Evolutionary conservation across 2,888 invertebrate genomes (phyloP).

Genomic region (Encarsia formosa): DNA sequence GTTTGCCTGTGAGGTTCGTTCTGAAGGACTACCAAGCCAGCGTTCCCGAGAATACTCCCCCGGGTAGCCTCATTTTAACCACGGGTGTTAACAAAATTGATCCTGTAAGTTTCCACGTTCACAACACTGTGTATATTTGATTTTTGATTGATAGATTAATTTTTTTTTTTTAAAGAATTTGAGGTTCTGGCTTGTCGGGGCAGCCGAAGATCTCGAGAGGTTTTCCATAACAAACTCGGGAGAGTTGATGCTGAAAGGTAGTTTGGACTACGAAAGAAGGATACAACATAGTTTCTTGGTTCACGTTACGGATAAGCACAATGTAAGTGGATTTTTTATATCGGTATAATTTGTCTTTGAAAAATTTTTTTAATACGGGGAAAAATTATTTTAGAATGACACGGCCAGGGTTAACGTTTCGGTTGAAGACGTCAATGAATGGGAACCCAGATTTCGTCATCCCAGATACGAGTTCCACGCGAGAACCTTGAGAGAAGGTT

Average conservation of each 20-base stretch:
- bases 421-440: conserved; percentile 84
- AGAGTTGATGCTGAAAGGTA: conserved; percentile 70
- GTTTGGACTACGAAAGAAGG: conserved; percentile 74
- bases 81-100: conserved; percentile 53
- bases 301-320: conserved; percentile 74
- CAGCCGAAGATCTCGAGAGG: conserved; percentile 67
- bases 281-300: conserved; percentile 73
- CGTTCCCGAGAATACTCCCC: conserved; percentile 72
- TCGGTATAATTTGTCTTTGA: too few relatives aligned
- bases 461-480: conserved; percentile 77
- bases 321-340: conserved; percentile 55
- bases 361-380: background rate
- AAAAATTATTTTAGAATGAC: conserved; percentile 64
- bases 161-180: conserved; percentile 53
- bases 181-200: conserved; percentile 69
- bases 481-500: conserved; percentile 42
- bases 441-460: conserved; percentile 87
- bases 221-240: conserved; percentile 77
- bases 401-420: conserved; percentile 77
- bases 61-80: conserved; percentile 69
- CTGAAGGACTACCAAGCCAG: conserved; percentile 67
- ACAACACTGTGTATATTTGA: too few relatives aligned
- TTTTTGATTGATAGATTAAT: background rate
- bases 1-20: conserved; percentile 62
- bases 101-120: conserved; percentile 36